Percentiles rank a stretch among this genome's conserved stretches.
These are phyloP conservation scores for Oscheius myriophilus DNA, from an alignment of 2,888 invertebrate species.

Conservation along the genomic window DNA sequence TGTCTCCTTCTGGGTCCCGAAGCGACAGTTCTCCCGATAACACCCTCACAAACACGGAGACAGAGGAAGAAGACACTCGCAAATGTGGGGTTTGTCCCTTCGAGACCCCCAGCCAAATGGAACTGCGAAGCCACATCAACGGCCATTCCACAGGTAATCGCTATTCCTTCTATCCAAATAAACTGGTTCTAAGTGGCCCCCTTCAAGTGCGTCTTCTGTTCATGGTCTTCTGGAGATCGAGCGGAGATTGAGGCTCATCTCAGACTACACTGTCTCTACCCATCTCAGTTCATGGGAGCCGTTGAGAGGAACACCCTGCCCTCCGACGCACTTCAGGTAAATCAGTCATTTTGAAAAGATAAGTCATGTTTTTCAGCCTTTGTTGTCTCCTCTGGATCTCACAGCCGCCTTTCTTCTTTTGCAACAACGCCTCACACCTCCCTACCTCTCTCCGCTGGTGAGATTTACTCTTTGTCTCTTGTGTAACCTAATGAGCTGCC, in stretches of 20 bases:
- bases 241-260: slow-evolving; percentile 24
- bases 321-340: not conserved
- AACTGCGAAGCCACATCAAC: slow-evolving; percentile 12
- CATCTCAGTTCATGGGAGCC: slow-evolving; percentile 25
- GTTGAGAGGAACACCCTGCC: slow-evolving; percentile 21
- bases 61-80: slow-evolving; percentile 21
- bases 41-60: not conserved
- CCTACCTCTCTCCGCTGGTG: slow-evolving; percentile 10
- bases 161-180: not conserved
- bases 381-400: slow-evolving; percentile 11
- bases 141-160: slow-evolving; percentile 17
- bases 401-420: slow-evolving; percentile 15
- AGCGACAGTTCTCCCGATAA: slow-evolving; percentile 29
- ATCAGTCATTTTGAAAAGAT: not conserved
- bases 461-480: slow-evolving; percentile 4
- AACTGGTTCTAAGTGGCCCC: not conserved
- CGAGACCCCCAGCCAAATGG: not conserved
- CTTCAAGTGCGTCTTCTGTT: slow-evolving; percentile 28
- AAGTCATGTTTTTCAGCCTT: not conserved
- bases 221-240: slow-evolving; percentile 15
- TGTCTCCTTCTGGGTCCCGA: slow-evolving; percentile 29
- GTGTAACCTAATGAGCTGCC: not conserved
- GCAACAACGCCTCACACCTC: slow-evolving; percentile 14
- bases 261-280: slow-evolving; percentile 21
- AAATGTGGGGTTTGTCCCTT: slow-evolving; percentile 26